phyloP scores from a whole-genome alignment of 2,888 invertebrate species.

The Zhuqinia jingwanae region DNA sequence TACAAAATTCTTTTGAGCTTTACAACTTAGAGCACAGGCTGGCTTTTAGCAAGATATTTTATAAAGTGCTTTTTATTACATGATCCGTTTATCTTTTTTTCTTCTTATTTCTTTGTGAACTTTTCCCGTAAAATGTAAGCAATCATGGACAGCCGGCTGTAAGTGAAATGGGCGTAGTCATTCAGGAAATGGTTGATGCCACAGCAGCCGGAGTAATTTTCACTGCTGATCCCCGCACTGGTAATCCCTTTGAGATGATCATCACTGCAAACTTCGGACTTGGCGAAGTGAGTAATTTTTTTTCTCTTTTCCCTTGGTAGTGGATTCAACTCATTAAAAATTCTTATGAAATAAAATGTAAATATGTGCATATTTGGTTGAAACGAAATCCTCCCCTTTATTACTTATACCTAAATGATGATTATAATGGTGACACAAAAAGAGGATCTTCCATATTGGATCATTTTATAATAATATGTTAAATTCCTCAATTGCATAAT shows the following conservation, averaged over 20 bases:
- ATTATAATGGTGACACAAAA: background rate
- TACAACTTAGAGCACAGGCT: slow-evolving; percentile 4
- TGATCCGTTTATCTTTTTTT: slow-evolving; percentile 61
- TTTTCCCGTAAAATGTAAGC: slow-evolving; percentile 81
- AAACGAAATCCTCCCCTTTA: background rate
- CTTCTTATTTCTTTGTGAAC: slow-evolving; percentile 30
- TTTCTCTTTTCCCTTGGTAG: too few species aligned
- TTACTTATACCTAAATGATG: background rate
- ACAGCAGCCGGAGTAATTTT: slow-evolving; percentile 89
- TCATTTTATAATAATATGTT: slow-evolving; percentile 25
- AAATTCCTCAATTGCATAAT: slow-evolving; percentile 48
- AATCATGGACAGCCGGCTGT: slow-evolving; percentile 87
- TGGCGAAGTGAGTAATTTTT: slow-evolving; percentile 86
- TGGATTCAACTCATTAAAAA: slow-evolving; percentile 35
- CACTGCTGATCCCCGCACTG: slow-evolving; percentile 88
- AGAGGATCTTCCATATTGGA: background rate
- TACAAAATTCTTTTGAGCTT: background rate
- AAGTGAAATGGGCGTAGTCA: slow-evolving; percentile 89
- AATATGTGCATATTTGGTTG: background rate
- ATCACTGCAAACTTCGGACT: slow-evolving; percentile 91
- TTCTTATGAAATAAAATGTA: too few species aligned
- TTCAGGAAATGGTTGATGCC: slow-evolving; percentile 89
- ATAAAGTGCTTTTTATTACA: slow-evolving; percentile 34
- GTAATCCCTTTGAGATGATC: slow-evolving; percentile 86
- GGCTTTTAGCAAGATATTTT: background rate